Evolutionary conservation across 1,140 invertebrate genomes (phyloP).

Genomic region (Zophobas atratus): DNA sequence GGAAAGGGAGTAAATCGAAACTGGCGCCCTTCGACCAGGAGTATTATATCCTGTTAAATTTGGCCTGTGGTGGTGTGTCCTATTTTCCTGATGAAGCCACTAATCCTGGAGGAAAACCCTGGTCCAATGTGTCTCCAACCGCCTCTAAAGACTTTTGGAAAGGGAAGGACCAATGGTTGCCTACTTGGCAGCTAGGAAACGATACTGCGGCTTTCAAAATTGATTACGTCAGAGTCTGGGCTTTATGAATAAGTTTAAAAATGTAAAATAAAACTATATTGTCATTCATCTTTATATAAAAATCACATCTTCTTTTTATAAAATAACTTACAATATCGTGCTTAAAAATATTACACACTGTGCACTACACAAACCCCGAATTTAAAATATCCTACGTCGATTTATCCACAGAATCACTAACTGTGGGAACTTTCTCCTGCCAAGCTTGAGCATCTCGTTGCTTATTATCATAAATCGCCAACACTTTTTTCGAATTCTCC

Average conservation of each 20-base stretch:
- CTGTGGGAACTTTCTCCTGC: slow-evolving; percentile 25
- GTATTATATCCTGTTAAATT: slow-evolving; percentile 78
- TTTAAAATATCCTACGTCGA: slow-evolving; percentile 26
- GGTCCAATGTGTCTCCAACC: slow-evolving; percentile 9
- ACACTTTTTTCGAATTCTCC: slow-evolving; percentile 76
- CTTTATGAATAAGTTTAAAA: slow-evolving; percentile 61
- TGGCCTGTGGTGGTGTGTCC: slow-evolving; percentile 63
- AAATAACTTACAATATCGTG: neutral
- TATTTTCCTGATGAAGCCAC: slow-evolving; percentile 66
- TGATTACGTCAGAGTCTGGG: slow-evolving; percentile 54
- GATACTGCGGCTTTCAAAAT: slow-evolving; percentile 48
- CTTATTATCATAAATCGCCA: slow-evolving; percentile 59
- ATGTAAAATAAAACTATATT: neutral
- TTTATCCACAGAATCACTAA: slow-evolving; percentile 31
- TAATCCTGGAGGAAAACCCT: slow-evolving; percentile 26
- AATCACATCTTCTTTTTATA: neutral
- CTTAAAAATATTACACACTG: slow-evolving; percentile 20
- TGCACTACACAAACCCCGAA: slow-evolving; percentile 10
- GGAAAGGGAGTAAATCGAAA: slow-evolving; percentile 62
- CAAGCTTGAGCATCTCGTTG: slow-evolving; percentile 23
- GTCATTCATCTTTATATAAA: neutral
- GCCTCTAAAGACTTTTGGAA: slow-evolving; percentile 51
- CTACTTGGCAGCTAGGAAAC: slow-evolving; percentile 41
- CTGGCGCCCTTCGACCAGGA: slow-evolving; percentile 68
- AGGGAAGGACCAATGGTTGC: slow-evolving; percentile 45